Percentiles rank a stretch among this genome's conserved stretches.
These are phyloP conservation scores for Atherinomorus stipes DNA, from an alignment of 2,113 vertebrate species.

Conservation along the genomic window DNA sequence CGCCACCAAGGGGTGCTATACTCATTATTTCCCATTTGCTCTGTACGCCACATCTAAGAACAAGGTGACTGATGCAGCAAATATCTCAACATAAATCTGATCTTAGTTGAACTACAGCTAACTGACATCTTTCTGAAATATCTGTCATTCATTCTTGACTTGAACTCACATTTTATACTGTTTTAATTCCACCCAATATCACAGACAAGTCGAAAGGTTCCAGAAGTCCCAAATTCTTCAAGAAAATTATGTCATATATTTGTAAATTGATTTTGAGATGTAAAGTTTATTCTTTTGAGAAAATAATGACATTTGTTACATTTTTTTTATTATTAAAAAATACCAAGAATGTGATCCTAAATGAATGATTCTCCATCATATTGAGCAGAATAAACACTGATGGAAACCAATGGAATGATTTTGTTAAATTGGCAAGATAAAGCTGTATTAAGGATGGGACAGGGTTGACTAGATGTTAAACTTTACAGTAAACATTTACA, in stretches of 20 bases:
- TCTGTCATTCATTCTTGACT: neutral
- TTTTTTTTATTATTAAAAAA: slow-evolving; percentile 2
- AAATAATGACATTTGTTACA: slow-evolving; percentile 43
- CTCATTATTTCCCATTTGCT: neutral
- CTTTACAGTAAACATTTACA: slow-evolving; percentile 20
- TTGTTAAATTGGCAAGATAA: slow-evolving; percentile 23
- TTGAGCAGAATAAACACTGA: slow-evolving; percentile 40
- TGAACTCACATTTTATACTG: too few species aligned
- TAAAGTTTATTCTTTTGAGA: slow-evolving; percentile 59
- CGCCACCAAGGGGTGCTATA: slow-evolving; percentile 39
- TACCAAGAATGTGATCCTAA: neutral
- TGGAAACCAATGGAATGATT: neutral
- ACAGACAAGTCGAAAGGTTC: neutral
- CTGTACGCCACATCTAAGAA: neutral
- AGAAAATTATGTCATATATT: neutral
- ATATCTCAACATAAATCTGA: slow-evolving; percentile 7
- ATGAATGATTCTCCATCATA: slow-evolving; percentile 14
- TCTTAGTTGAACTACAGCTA: neutral
- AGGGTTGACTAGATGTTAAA: slow-evolving; percentile 1
- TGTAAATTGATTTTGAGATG: neutral
- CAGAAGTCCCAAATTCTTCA: neutral
- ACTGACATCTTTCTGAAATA: neutral
- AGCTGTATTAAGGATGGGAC: neutral
- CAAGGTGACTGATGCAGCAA: neutral
- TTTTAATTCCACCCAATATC: neutral